These are phyloP conservation scores for Scomberomorus guttatus DNA, from an alignment of 2,797 vertebrate genomes.

Conservation along the genomic window DNA sequence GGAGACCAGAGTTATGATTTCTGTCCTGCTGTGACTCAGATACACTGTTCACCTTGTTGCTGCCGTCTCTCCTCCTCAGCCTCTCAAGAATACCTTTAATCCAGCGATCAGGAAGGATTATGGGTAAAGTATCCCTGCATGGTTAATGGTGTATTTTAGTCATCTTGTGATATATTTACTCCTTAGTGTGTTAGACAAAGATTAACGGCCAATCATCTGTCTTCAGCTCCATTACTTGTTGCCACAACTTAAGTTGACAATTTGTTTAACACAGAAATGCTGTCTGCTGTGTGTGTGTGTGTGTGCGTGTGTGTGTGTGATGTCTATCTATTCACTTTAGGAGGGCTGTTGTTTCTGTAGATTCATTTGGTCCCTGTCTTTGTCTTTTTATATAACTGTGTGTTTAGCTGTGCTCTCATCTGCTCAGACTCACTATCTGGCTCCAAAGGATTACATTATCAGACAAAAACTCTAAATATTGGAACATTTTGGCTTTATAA, in stretches of 20 bases:
- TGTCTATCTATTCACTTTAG: neutral
- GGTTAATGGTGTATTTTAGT: constrained; percentile 41
- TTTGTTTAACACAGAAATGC: constrained; percentile 36
- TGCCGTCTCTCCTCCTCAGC: neutral
- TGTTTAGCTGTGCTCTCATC: constrained; percentile 15
- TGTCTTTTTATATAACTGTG: constrained; percentile 27
- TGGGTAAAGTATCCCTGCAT: constrained; percentile 30
- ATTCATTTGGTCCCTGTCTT: constrained; percentile 30
- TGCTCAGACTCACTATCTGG: constrained; percentile 33
- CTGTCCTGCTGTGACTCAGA: constrained; percentile 2
- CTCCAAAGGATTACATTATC: constrained; percentile 1
- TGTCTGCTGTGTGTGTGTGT: constrained; percentile 3
- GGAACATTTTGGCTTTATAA: neutral
- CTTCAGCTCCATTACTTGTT: constrained; percentile 42
- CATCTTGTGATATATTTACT: constrained; percentile 21
- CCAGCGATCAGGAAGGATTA: constrained; percentile 56
- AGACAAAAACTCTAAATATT: neutral
- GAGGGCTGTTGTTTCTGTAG: neutral
- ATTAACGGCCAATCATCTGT: constrained; percentile 27
- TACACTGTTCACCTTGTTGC: constrained; percentile 5
- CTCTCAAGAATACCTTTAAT: constrained; percentile 37
- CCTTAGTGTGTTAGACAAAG: constrained; percentile 13
- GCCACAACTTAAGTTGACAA: constrained; percentile 33
- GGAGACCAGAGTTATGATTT: neutral
- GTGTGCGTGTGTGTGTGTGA: neutral